Evolutionary conservation across 2,888 invertebrate species (phyloP).

Genomic region (Catocala sponsa): DNA sequence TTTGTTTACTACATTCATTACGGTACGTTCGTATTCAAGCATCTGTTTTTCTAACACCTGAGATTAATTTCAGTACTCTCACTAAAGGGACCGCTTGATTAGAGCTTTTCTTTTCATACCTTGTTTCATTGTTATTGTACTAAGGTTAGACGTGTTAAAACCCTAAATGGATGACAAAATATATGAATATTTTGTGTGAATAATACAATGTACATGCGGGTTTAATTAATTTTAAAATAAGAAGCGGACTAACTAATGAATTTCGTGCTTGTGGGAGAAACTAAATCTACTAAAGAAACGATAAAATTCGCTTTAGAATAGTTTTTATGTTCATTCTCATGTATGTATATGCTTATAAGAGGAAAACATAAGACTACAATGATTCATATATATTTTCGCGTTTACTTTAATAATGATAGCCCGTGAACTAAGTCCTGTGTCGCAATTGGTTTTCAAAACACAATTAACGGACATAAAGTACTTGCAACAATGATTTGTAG

Average conservation of each 20-base stretch:
- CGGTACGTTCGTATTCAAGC: conserved; percentile 6
- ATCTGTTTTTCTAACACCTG: conserved; percentile 18
- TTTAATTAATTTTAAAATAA: conserved; percentile 5
- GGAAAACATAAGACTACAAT: too few relatives aligned
- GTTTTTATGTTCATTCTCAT: too few relatives aligned
- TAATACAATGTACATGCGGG: conserved; percentile 13
- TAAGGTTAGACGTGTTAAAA: conserved; percentile 1
- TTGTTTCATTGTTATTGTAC: conserved; percentile 25
- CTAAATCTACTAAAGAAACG: background rate
- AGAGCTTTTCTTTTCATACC: conserved; percentile 17
- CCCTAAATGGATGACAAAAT: conserved; percentile 17
- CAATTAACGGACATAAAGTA: too few relatives aligned
- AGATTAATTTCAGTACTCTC: conserved; percentile 22
- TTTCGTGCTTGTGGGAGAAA: too few relatives aligned
- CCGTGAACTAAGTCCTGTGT: too few relatives aligned
- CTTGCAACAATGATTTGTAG: too few relatives aligned
- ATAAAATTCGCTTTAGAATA: too few relatives aligned
- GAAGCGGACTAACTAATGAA: too few relatives aligned
- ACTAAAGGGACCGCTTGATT: conserved; percentile 19
- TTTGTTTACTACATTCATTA: background rate
- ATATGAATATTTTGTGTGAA: conserved; percentile 18
- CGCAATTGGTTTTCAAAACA: too few relatives aligned
- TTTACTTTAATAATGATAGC: too few relatives aligned
- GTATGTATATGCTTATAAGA: too few relatives aligned
- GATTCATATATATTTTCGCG: too few relatives aligned